Evolutionary conservation across 2,888 invertebrate genomes (phyloP).

Genomic region (Polyommatus icarus): DNA sequence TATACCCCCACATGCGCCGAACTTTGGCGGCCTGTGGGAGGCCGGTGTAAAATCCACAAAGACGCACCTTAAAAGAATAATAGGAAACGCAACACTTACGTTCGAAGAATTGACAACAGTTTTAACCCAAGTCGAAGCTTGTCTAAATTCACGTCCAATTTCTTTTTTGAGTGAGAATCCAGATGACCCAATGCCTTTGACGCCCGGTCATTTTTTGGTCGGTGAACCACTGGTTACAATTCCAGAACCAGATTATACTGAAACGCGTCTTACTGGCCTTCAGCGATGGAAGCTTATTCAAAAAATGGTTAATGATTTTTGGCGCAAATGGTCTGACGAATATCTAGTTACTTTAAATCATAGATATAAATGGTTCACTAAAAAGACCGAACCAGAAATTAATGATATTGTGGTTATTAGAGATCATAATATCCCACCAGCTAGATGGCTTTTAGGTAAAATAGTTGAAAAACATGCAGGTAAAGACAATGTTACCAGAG

Average conservation of each 20-base stretch:
- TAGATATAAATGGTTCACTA: constrained; percentile 38
- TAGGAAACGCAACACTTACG: constrained; percentile 20
- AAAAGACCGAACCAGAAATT: constrained; percentile 34
- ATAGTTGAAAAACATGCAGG: constrained; percentile 36
- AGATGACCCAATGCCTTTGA: background rate
- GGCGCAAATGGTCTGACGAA: constrained; percentile 40
- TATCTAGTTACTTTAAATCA: constrained; percentile 39
- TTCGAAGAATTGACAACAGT: constrained; percentile 33
- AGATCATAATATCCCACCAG: constrained; percentile 11
- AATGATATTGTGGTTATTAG: background rate
- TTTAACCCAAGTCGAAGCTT: constrained; percentile 32
- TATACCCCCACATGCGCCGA: constrained; percentile 40
- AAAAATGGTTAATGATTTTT: constrained; percentile 41
- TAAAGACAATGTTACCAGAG: constrained; percentile 37
- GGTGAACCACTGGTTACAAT: constrained; percentile 27
- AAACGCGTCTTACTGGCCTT: background rate
- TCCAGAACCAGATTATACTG: background rate
- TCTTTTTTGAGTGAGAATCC: background rate
- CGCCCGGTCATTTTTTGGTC: constrained; percentile 26
- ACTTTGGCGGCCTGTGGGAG: constrained; percentile 43
- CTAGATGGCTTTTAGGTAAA: constrained; percentile 36
- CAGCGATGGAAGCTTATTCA: background rate
- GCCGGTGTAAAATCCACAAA: constrained; percentile 38
- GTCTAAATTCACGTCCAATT: constrained; percentile 32
- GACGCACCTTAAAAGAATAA: constrained; percentile 24